A percentile compares a stretch with the other conserved stretches of the same genome.
Conservation (phyloP, 2,113 vertebrate species). For the Danio rerio region DNA sequence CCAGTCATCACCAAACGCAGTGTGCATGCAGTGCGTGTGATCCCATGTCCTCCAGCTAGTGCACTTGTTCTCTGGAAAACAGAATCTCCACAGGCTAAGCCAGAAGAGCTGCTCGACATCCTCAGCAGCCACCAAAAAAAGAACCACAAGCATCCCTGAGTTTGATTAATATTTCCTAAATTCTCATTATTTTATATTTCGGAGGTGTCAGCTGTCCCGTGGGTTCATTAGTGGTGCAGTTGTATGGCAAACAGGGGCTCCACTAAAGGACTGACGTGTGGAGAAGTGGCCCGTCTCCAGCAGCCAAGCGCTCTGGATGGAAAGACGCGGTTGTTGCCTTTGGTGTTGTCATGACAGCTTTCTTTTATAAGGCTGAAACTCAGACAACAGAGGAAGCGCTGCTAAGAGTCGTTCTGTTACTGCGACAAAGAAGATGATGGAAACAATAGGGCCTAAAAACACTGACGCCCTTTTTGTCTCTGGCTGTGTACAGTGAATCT, state of each 20-base stretch:
- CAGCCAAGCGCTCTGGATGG: constrained; percentile 48
- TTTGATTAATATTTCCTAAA: constrained; percentile 80
- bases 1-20: constrained; percentile 58
- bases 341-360: constrained; percentile 76
- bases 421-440: constrained; percentile 64
- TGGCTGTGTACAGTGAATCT: background rate
- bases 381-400: constrained; percentile 70
- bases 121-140: constrained; percentile 54
- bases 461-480: background rate
- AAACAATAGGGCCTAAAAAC: constrained; percentile 1
- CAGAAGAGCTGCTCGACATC: constrained; percentile 67
- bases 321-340: constrained; percentile 68
- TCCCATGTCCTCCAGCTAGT: constrained; percentile 55
- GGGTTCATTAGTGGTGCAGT: constrained; percentile 70
- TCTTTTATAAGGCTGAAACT: constrained; percentile 78
- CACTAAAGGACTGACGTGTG: constrained; percentile 74
- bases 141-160: constrained; percentile 52
- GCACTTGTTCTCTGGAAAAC: constrained; percentile 66
- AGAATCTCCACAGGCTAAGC: constrained; percentile 76
- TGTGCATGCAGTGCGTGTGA: constrained; percentile 38
- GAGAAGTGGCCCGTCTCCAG: constrained; percentile 50
- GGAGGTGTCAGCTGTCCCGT: constrained; percentile 66
- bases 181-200: constrained; percentile 77
- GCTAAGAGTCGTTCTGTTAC: constrained; percentile 69
- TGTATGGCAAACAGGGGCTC: constrained; percentile 72